Evolutionary conservation across 2,888 invertebrate species (phyloP).

Genomic region (Danaus chrysippus): DNA sequence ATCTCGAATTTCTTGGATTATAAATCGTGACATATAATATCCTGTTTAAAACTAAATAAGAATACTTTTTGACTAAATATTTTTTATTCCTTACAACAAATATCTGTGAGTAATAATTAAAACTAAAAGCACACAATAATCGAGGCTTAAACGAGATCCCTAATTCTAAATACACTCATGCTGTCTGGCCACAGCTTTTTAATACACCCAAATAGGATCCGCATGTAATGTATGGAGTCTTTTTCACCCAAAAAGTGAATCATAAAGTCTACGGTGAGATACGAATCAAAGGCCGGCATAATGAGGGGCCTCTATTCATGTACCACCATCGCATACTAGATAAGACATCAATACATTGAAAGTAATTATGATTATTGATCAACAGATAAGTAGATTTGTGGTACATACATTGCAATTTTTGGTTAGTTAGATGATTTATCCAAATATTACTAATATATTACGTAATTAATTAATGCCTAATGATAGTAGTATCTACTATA

Average conservation of each 20-base stretch:
- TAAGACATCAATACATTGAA: conserved; percentile 28
- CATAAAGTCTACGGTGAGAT: conserved; percentile 55
- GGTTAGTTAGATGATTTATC: background rate
- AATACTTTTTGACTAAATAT: too few species aligned
- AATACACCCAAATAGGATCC: conserved; percentile 71
- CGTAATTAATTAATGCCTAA: too few species aligned
- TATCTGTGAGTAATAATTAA: background rate
- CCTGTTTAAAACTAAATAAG: too few species aligned
- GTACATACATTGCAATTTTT: background rate
- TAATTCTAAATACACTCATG: conserved; percentile 61
- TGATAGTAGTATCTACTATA: too few species aligned
- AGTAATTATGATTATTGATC: conserved; percentile 9
- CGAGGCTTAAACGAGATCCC: conserved; percentile 63
- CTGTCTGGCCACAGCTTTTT: conserved; percentile 74
- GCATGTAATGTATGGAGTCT: conserved; percentile 49
- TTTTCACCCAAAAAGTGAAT: conserved; percentile 64
- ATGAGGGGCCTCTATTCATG: conserved; percentile 64
- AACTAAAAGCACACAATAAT: conserved; percentile 35
- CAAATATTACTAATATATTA: background rate
- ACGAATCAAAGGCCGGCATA: conserved; percentile 65
- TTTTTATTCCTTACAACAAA: too few species aligned
- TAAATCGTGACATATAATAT: too few species aligned
- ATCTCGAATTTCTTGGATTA: too few species aligned
- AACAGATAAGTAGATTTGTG: conserved; percentile 2
- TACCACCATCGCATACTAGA: conserved; percentile 39